Evolutionary conservation across 2,888 invertebrate genomes (phyloP).

Genomic region (Drepana falcataria): DNA sequence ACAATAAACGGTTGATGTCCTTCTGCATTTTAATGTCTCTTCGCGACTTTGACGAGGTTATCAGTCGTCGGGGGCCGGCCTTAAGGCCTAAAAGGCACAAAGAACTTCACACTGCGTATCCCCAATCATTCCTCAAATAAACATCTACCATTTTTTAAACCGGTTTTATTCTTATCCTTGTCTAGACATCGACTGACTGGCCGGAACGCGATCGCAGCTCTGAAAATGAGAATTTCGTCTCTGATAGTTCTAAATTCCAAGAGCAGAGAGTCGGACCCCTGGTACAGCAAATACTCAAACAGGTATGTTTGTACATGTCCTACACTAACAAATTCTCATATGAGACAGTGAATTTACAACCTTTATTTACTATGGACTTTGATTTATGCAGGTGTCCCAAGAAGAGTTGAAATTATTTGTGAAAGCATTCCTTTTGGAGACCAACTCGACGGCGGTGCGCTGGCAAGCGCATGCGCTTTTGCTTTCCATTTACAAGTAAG

Average conservation of each 20-base stretch:
- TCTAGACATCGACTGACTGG: constrained; percentile 48
- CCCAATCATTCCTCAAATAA: too few species aligned
- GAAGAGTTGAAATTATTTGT: constrained; percentile 86
- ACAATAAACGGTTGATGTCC: too few species aligned
- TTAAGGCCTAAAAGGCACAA: too few species aligned
- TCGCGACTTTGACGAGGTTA: too few species aligned
- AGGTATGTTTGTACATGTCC: constrained; percentile 18
- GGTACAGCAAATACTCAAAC: constrained; percentile 68
- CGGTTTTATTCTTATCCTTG: not conserved
- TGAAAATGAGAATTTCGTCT: constrained; percentile 63
- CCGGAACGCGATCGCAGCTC: constrained; percentile 68
- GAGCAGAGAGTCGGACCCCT: constrained; percentile 64
- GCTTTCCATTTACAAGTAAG: constrained; percentile 88
- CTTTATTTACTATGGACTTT: too few species aligned
- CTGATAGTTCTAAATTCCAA: constrained; percentile 72
- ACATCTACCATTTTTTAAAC: too few species aligned
- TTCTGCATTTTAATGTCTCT: too few species aligned
- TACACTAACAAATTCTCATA: too few species aligned
- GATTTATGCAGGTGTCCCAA: constrained; percentile 66
- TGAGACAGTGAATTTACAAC: too few species aligned
- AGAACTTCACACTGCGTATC: too few species aligned
- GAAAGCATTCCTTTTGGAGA: constrained; percentile 94
- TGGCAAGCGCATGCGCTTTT: constrained; percentile 97
- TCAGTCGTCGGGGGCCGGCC: too few species aligned
- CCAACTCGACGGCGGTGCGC: constrained; percentile 93